Conservation (phyloP, 1,140 invertebrate species). For the Platyscapa corneri region DNA sequence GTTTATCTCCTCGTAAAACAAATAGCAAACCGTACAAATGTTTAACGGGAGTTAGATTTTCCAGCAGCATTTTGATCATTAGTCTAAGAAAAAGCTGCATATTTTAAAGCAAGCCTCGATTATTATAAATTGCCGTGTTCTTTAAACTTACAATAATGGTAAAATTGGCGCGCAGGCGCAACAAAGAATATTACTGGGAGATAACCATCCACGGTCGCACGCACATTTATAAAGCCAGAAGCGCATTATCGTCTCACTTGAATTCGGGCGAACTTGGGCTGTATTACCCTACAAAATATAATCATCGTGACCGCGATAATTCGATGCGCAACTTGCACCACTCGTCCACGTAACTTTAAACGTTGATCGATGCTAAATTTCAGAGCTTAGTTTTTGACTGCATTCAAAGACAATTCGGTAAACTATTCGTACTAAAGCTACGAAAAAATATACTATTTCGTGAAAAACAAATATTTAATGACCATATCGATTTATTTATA, state of each 20-base stretch:
- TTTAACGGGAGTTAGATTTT: no score
- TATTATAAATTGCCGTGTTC: neutral
- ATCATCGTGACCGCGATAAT: constrained; percentile 62
- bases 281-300: constrained; percentile 65
- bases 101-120: neutral
- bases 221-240: constrained; percentile 61
- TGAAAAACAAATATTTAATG: no score
- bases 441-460: no score
- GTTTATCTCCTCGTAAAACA: no score
- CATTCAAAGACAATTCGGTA: no score
- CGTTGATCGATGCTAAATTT: neutral
- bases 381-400: neutral
- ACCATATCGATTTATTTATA: no score
- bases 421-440: no score
- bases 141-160: neutral
- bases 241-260: constrained; percentile 64
- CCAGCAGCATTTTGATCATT: no score
- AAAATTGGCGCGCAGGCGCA: neutral
- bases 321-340: constrained; percentile 43
- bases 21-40: no score
- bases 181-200: neutral
- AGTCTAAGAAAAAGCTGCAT: no score
- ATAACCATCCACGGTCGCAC: neutral
- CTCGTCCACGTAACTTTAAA: neutral
- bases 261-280: constrained; percentile 38